phyloP scores from a whole-genome alignment of 2,888 invertebrate species.

The Diadromus collaris region DNA sequence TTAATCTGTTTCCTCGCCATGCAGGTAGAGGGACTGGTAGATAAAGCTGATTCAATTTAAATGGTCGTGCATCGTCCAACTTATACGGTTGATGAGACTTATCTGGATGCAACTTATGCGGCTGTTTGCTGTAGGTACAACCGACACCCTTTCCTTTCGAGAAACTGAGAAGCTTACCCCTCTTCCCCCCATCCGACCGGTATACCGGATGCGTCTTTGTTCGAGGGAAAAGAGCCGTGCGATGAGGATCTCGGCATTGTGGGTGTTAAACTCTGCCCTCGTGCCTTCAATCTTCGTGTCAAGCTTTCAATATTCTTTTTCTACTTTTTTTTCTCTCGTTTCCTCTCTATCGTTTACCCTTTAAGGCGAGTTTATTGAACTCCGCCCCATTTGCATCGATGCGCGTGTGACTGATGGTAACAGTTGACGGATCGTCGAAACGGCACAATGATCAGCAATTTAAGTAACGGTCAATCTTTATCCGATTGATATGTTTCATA shows the following conservation, averaged over 20 bases:
- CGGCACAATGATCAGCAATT: neutral
- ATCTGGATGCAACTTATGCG: too few relatives aligned
- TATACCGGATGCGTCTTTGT: slow-evolving; percentile 43
- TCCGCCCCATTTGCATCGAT: neutral
- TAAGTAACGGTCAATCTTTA: neutral
- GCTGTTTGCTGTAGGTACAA: too few relatives aligned
- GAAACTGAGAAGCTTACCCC: slow-evolving; percentile 29
- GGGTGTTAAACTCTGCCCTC: slow-evolving; percentile 27
- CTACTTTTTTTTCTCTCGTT: neutral
- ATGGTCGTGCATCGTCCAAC: too few relatives aligned
- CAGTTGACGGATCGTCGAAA: slow-evolving; percentile 3
- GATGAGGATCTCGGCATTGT: slow-evolving; percentile 25
- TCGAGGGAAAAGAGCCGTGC: slow-evolving; percentile 42
- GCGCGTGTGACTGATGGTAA: neutral
- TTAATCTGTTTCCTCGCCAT: too few relatives aligned
- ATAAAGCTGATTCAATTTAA: slow-evolving; percentile 9
- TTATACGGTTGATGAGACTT: too few relatives aligned
- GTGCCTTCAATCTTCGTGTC: slow-evolving; percentile 11
- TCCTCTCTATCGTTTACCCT: slow-evolving; percentile 5
- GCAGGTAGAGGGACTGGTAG: too few relatives aligned
- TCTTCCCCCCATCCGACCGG: too few relatives aligned
- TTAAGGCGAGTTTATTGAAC: neutral
- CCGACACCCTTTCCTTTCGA: neutral
- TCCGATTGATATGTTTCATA: neutral
- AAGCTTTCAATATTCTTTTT: slow-evolving; percentile 31